Base-by-base conservation (phyloP, 2,797 vertebrate genomes). In the Sciaenops ocellatus region DNA sequence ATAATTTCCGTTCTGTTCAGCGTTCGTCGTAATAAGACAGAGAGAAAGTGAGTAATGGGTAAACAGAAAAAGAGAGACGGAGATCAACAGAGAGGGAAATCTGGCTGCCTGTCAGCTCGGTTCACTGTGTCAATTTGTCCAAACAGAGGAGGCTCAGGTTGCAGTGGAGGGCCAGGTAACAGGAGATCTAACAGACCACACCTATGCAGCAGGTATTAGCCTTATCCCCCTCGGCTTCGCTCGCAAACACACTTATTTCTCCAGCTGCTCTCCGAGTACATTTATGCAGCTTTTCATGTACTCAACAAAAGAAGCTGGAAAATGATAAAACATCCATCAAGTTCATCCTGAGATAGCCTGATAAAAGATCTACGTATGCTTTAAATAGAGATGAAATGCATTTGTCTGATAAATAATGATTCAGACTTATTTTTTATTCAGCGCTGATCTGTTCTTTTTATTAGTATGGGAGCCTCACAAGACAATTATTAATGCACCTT, bases 61-160 rank as follows among this genome's bases (percentile, higher is more conserved):
- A 24, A 55, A 69, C 6, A 62, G 28, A 59, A 71, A 86, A 22
- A 13, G 62, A 76, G 72, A 63, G 60, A 61, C 54, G 65, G 66
- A 71, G 76, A 82, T 72, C 47, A 77, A 84, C 79, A 66, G 73
- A 82, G 78, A 70, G 84, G 95, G 95, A 96, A 97, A 96, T 97
- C 96, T 97, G 97, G 95, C 95, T 89, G 93, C 92, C 94, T 93
- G 94, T 96, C 96, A 96, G 71, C 83, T 73, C 11, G 93, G 94
- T 95, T 96, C 95, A 95, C 95, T 95, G 94, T 96, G 94, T 92
- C 89, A 93, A 88, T 94, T 94, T 83, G 96, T 96, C 94, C 94
- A 95, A 95, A 95, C 94, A 94, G 82, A 93, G 73, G 87, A 89
- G 92, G 94, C 95, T 96, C 96, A 79, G 88, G 94, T 96, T 92